Percentiles rank a stretch among this genome's conserved stretches.
These are phyloP conservation scores for Bruchidius siliquastri DNA, from an alignment of 2,888 invertebrate species.

Conservation along the genomic window DNA sequence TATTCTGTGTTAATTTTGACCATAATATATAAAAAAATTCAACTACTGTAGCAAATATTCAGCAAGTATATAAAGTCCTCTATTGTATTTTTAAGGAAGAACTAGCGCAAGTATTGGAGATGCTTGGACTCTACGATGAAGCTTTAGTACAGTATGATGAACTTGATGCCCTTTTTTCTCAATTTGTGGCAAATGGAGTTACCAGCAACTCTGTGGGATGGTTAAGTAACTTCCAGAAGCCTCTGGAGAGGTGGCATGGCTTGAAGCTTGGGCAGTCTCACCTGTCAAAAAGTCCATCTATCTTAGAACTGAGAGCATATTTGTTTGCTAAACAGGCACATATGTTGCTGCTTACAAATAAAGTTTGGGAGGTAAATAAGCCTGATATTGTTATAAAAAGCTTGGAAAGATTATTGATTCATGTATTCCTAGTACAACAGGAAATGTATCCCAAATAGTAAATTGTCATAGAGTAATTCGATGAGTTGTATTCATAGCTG, in stretches of 20 bases:
- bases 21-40: too few species aligned
- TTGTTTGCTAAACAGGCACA: slow-evolving; percentile 89
- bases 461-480: too few species aligned
- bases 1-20: too few species aligned
- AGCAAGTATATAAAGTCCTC: too few species aligned
- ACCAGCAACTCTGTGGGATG: slow-evolving; percentile 79
- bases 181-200: slow-evolving; percentile 84
- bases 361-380: slow-evolving; percentile 72
- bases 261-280: slow-evolving; percentile 61
- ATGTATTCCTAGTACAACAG: not conserved
- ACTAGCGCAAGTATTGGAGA: slow-evolving; percentile 89
- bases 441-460: too few species aligned
- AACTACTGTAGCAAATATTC: too few species aligned
- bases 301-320: slow-evolving; percentile 90
- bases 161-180: slow-evolving; percentile 92
- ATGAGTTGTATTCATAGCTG: too few species aligned
- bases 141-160: slow-evolving; percentile 96
- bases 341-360: slow-evolving; percentile 66
- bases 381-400: too few species aligned
- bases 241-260: slow-evolving; percentile 80
- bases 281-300: slow-evolving; percentile 63
- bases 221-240: slow-evolving; percentile 75
- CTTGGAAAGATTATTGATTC: too few species aligned
- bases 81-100: slow-evolving; percentile 68
- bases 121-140: slow-evolving; percentile 89